phyloP scores from a whole-genome alignment of 2,797 vertebrate genomes.

The Neosilurus mollespiculum region DNA sequence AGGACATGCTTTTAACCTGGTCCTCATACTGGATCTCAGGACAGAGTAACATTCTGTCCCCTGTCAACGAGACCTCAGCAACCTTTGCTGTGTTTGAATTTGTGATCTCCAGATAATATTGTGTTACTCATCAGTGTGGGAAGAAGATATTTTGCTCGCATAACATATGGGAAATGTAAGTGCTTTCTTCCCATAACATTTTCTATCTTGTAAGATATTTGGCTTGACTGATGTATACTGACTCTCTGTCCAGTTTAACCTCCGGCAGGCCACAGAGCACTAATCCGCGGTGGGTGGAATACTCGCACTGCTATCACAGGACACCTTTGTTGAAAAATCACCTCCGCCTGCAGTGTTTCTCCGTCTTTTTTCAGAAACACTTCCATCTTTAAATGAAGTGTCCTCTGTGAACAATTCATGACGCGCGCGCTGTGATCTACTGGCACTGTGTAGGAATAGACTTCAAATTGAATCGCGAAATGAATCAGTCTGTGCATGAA shows the following conservation, averaged over 20 bases:
- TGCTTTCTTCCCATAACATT: neutral
- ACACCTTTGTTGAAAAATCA: conserved; percentile 35
- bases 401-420: conserved; percentile 11
- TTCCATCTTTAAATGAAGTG: neutral
- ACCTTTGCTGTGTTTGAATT: too few relatives aligned
- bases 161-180: too few relatives aligned
- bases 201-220: neutral
- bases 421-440: neutral
- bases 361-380: neutral
- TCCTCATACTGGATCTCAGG: too few relatives aligned
- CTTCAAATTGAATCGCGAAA: neutral
- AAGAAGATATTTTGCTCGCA: too few relatives aligned
- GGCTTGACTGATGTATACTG: neutral
- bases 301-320: conserved; percentile 43
- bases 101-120: too few relatives aligned
- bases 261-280: conserved; percentile 18
- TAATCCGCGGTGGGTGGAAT: conserved; percentile 46
- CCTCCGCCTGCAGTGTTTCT: conserved; percentile 31
- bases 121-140: too few relatives aligned
- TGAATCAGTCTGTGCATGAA: neutral
- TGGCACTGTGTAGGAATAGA: neutral
- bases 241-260: conserved; percentile 23
- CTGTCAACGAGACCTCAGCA: too few relatives aligned
- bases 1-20: too few relatives aligned
- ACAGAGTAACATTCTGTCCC: too few relatives aligned